phyloP scores from a whole-genome alignment of 2,113 vertebrate genomes.

The Origma solitaria region DNA sequence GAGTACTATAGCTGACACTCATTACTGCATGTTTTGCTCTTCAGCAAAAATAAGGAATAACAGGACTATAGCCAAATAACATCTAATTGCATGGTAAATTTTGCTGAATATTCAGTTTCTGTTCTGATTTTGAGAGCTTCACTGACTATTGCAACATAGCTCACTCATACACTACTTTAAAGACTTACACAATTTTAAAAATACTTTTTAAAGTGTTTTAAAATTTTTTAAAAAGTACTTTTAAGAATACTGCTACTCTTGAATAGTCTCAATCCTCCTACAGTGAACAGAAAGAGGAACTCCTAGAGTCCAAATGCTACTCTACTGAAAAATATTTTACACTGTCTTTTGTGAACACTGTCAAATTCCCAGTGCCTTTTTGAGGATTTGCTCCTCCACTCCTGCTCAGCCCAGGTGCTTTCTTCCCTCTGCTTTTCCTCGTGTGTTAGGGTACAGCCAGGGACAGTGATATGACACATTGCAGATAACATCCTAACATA shows the following conservation, averaged over 20 bases:
- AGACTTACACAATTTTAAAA: background rate
- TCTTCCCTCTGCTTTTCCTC: background rate
- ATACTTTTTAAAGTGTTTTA: background rate
- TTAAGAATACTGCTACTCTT: background rate
- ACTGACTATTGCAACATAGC: background rate
- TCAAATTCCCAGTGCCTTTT: background rate
- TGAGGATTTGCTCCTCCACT: background rate
- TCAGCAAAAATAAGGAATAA: background rate
- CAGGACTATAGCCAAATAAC: background rate
- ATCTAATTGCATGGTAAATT: background rate
- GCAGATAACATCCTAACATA: conserved; percentile 57
- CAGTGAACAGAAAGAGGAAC: background rate
- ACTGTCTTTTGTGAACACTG: background rate
- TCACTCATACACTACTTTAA: background rate
- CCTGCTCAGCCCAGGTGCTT: background rate
- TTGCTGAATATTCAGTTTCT: background rate
- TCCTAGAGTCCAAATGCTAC: background rate
- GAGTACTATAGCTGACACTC: background rate
- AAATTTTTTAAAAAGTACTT: too few species aligned
- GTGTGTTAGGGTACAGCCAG: background rate
- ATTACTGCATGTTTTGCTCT: background rate
- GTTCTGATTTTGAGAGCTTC: background rate
- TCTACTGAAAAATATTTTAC: background rate
- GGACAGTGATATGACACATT: background rate
- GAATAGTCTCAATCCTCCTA: background rate